A percentile compares a stretch with the other conserved stretches of the same genome.
These are phyloP conservation scores for Pristionchus mayeri DNA, from an alignment of 2,888 invertebrate genomes.

Conservation along the genomic window DNA sequence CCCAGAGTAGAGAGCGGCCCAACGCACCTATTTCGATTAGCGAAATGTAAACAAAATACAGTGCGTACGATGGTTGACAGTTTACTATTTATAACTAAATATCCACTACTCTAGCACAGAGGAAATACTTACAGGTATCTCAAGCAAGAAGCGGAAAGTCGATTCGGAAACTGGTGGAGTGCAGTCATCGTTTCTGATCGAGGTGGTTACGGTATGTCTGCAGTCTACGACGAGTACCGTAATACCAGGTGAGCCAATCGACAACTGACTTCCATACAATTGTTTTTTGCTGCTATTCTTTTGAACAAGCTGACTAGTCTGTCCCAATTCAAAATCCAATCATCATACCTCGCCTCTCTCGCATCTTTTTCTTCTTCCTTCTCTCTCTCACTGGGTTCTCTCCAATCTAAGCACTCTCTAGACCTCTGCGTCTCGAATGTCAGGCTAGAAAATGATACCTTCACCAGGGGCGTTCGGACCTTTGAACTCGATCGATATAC, in stretches of 20 bases:
- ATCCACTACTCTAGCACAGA: too few relatives aligned
- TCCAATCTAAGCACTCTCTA: neutral
- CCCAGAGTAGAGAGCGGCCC: neutral
- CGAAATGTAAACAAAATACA: neutral
- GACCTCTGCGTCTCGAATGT: neutral
- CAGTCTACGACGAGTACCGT: slow-evolving; percentile 74
- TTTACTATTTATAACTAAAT: slow-evolving; percentile 14
- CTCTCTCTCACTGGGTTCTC: neutral
- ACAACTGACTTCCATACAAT: neutral
- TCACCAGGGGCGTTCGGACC: neutral
- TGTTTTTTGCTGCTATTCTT: neutral
- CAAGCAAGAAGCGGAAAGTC: slow-evolving; percentile 74
- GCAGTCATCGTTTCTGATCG: slow-evolving; percentile 75
- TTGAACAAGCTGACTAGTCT: neutral
- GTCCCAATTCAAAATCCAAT: slow-evolving; percentile 20
- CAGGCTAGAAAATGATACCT: slow-evolving; percentile 23
- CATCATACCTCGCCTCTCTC: slow-evolving; percentile 20
- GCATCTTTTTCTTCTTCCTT: slow-evolving; percentile 22
- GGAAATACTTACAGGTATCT: slow-evolving; percentile 64
- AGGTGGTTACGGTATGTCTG: slow-evolving; percentile 75
- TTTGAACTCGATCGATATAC: slow-evolving; percentile 12
- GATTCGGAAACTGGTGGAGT: slow-evolving; percentile 76
- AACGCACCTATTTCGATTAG: neutral
- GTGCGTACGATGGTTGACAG: neutral
- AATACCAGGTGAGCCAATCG: slow-evolving; percentile 68